Conservation (phyloP, 2,888 invertebrate species). For the Serripes groenlandicus region DNA sequence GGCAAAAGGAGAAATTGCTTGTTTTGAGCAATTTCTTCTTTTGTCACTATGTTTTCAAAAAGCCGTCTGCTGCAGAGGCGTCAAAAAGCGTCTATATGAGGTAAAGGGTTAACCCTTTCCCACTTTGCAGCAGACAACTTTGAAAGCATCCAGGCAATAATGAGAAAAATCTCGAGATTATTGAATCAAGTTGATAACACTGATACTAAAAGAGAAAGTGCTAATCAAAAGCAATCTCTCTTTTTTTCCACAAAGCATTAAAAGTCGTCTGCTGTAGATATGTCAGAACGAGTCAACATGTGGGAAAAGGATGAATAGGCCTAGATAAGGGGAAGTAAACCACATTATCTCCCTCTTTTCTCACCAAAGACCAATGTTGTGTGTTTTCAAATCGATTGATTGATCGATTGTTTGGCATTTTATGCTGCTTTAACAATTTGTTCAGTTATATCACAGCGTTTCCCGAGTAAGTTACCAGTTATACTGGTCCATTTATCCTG, state of each 20-base stretch:
- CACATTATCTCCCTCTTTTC: too few species aligned
- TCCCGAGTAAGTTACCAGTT: too few species aligned
- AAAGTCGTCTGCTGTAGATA: neutral
- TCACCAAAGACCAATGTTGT: too few species aligned
- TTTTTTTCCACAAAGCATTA: neutral
- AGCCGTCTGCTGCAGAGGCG: too few species aligned
- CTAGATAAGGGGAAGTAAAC: too few species aligned
- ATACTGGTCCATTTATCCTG: too few species aligned
- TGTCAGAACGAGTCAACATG: neutral
- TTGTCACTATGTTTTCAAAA: too few species aligned
- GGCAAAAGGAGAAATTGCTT: too few species aligned
- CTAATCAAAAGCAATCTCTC: neutral
- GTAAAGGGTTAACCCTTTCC: neutral
- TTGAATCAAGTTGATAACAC: neutral
- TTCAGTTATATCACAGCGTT: neutral
- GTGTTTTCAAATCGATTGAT: too few species aligned
- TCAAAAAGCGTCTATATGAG: too few species aligned
- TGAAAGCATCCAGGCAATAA: neutral
- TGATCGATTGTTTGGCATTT: neutral
- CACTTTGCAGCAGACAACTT: neutral
- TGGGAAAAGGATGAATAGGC: neutral
- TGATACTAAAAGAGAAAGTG: neutral
- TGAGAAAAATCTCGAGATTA: neutral
- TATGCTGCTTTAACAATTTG: neutral
- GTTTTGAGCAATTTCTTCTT: too few species aligned